Percentiles rank a stretch among this genome's conserved stretches.
Evolutionary conservation across 2,797 vertebrate species (phyloP).

Genomic region (Peromyscus attwateri): DNA sequence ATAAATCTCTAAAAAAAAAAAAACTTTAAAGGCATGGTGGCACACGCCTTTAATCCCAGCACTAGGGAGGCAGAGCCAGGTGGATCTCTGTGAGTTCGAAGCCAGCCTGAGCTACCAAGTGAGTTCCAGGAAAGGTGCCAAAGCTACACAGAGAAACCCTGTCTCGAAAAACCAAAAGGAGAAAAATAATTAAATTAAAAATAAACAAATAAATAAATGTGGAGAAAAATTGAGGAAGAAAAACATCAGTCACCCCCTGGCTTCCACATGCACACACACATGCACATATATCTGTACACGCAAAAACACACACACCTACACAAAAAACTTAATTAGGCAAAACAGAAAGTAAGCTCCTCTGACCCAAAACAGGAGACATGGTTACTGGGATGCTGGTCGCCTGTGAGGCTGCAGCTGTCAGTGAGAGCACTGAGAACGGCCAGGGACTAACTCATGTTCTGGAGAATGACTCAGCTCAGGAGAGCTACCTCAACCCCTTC

Average conservation of each 20-base stretch:
- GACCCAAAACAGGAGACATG: background rate
- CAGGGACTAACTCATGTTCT: background rate
- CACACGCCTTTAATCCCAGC: background rate
- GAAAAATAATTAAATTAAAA: background rate
- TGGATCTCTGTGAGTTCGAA: background rate
- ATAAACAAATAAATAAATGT: background rate
- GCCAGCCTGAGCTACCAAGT: background rate
- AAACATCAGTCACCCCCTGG: background rate
- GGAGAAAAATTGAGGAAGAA: background rate
- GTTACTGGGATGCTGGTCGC: background rate
- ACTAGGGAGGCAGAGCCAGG: background rate
- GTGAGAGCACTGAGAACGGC: background rate
- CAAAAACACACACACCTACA: background rate
- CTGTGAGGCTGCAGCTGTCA: background rate
- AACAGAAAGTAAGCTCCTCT: background rate
- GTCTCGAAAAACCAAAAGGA: background rate
- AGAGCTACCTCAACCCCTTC: background rate
- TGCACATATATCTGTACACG: background rate
- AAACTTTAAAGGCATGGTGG: background rate
- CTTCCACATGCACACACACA: background rate
- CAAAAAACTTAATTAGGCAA: background rate
- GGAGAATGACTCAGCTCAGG: background rate
- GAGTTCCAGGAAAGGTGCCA: background rate
- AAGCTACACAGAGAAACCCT: background rate
- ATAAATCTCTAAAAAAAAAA: background rate